phyloP scores from a whole-genome alignment of 2,888 invertebrate genomes.

The Andrena camellia region DNA sequence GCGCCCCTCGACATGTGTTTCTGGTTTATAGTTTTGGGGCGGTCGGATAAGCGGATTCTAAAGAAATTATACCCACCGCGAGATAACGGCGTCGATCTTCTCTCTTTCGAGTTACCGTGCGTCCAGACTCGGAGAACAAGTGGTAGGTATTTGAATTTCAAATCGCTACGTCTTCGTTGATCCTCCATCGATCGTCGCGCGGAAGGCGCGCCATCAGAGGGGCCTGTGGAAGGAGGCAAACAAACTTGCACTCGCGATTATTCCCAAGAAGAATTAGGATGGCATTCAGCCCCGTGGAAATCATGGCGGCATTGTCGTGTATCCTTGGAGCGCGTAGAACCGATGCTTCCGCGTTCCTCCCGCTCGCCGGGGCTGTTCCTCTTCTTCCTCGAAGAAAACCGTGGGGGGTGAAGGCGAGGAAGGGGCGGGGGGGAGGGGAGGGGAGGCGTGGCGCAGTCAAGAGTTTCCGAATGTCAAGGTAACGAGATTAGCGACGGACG shows the following conservation, averaged over 20 bases:
- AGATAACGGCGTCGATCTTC: neutral
- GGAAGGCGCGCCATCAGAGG: neutral
- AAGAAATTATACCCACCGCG: slow-evolving; percentile 36
- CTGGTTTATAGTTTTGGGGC: slow-evolving; percentile 57
- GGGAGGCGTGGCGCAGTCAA: slow-evolving; percentile 53
- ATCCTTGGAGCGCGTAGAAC: slow-evolving; percentile 55
- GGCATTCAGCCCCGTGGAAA: slow-evolving; percentile 66
- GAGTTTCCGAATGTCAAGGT: slow-evolving; percentile 74
- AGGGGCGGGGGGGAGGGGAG: neutral
- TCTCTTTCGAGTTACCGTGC: neutral
- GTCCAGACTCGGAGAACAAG: neutral
- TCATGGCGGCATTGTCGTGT: slow-evolving; percentile 69
- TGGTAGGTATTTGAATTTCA: too few relatives aligned
- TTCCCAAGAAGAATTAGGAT: slow-evolving; percentile 69
- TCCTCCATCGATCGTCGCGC: neutral
- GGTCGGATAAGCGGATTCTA: slow-evolving; percentile 40
- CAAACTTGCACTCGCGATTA: slow-evolving; percentile 68
- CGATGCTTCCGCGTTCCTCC: slow-evolving; percentile 12
- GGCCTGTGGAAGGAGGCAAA: slow-evolving; percentile 25
- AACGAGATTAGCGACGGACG: slow-evolving; percentile 77
- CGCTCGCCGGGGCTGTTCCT: slow-evolving; percentile 13
- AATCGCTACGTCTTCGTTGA: neutral
- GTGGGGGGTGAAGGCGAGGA: too few relatives aligned
- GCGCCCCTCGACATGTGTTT: slow-evolving; percentile 58
- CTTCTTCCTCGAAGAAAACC: slow-evolving; percentile 33